phyloP scores from a whole-genome alignment of 2,113 vertebrate genomes.

The Aegithalos caudatus region DNA sequence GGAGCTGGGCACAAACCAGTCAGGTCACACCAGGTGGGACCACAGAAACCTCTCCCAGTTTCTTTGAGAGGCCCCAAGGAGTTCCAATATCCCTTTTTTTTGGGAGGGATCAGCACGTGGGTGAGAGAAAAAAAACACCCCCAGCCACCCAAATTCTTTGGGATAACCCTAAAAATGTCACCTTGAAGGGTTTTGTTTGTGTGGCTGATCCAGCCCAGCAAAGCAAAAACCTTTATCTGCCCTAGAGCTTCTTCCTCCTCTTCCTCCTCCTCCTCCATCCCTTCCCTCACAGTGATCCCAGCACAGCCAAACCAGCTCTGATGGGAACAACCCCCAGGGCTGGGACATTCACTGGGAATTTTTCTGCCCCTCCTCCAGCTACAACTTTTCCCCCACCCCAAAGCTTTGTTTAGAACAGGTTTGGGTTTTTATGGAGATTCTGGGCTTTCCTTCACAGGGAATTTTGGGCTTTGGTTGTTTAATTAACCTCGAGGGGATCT shows the following conservation, averaged over 20 bases:
- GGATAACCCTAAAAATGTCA: neutral
- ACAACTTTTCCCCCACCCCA: fast-evolving
- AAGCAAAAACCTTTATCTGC: neutral
- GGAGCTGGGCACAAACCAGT: neutral
- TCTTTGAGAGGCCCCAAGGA: neutral
- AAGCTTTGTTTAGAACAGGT: neutral
- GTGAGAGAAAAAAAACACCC: neutral
- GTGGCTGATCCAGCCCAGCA: neutral
- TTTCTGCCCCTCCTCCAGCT: neutral
- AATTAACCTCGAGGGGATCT: slow-evolving; percentile 4
- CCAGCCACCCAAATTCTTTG: neutral
- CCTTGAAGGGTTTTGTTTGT: neutral
- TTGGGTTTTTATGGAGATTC: neutral
- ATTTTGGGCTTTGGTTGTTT: neutral
- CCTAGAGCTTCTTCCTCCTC: neutral
- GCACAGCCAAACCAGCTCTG: neutral
- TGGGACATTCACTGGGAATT: neutral
- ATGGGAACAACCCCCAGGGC: neutral
- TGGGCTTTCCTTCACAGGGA: neutral
- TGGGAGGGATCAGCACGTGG: neutral
- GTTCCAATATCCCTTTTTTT: neutral
- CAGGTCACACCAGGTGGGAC: neutral
- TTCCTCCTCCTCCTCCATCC: neutral
- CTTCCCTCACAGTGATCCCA: neutral
- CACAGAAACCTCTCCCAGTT: neutral